Evolutionary conservation across 2,113 vertebrate genomes (phyloP), one percentile per base, ranked within the genome.

Genomic region (Pteronura brasiliensis): DNA sequence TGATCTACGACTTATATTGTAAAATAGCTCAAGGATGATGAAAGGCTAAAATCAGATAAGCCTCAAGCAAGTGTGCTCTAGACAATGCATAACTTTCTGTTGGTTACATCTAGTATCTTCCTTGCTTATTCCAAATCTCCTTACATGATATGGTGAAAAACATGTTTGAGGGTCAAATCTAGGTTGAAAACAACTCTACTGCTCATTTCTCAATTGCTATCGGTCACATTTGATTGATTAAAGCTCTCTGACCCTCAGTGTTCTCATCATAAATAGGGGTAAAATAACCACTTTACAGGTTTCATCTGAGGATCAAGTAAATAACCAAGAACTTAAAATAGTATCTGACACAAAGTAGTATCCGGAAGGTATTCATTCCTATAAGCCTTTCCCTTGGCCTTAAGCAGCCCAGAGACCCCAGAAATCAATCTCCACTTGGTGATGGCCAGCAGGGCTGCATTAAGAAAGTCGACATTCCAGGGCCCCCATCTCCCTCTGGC

Each of bases 1-100:
- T 87, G 76, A 63, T 63, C 61, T 63, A 36, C 11, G 67, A 83
- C 55, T 96, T 85, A 74, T 2, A 65, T 13, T 94, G 10, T 89
- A 82, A 86, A 84, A 85, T 72, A 92, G 42, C 67, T 86, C 59
- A 34, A 92, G 27, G 63, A 83, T 17, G 79, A 88, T 27, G 77
- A 87, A 93, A 97, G 27, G 29, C 39, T 63, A 86, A 96, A 96
- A 65, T 87, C 67, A 92, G 52, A 92, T 92, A 92, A 96, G 95
- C 74, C 47, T 74, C 69, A 83, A 96, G 81, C 23, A 84, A 96
- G n/a, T 63, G 6, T 89, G 4, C 36, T 93, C 42, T 44, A 85
- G 71, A 90, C 61, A 94, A 93, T 55, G 15, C 21, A 27, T 44
- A 25, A 29, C 76, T 96, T 94, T 69, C 61, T 42, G 67, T 11